Base-by-base conservation (phyloP, 2,113 vertebrate species). In the Xenopus tropicalis region DNA sequence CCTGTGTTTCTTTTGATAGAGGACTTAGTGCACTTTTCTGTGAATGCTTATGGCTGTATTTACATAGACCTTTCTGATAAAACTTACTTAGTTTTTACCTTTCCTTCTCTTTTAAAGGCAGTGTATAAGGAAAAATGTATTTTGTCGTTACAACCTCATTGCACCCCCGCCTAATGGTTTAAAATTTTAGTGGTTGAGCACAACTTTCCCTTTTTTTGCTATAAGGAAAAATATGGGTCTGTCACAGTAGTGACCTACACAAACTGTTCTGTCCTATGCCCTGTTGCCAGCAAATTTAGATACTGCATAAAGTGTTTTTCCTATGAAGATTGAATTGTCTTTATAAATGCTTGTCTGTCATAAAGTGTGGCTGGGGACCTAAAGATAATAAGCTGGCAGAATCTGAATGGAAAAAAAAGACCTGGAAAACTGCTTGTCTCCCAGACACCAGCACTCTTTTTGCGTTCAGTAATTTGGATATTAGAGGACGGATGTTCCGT, bases 311-410 rank as follows among this genome's bases (percentile, higher is more conserved):
- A 12, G 14, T 19, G 5, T 73, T 63, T 80, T 16, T 19, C 22
- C 44, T 37, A 54, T 85, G 21, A 69, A 24, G 78, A 82, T 42
- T 69, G 37, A 77, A 65, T 80, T 37, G 48, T 72, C 69, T 79
- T 44, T 72, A 66, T 80, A 77, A 81, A 44, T 79, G 66, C 64
- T 57, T 21, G 46, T 82, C 66, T 80, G 73, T 70, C 44, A 77
- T 25, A 75, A 52, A 46, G 69, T 9, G 3, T 46, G 72, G 69
- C 68, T 79, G 61, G 80, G 69, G 62, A 73, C 74, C 70, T 69
- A 66, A 79, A 29, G 63, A 69, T 78, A 80, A 73, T 73, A 77
- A 80, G 43, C 11, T 74, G 42, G 56, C 64, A 75, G 69, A 76
- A 74, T 56, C 72, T 65, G 74, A 80, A 63, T 78, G 24, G 70